Conservation (phyloP, 2,113 vertebrate species). For the human region GRCh38 chr9:10515001-10515500, state of each 20-base stretch:
- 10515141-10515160: not conserved
- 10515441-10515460: not conserved
- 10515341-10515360: not conserved
- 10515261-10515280: not conserved
- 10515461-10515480: not conserved
- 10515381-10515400: not conserved
- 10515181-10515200: not conserved
- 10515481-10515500: not conserved
- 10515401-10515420: not conserved
- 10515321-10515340: not conserved
- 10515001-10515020: not conserved
- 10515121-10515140: not conserved
- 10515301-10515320: not conserved
- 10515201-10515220: not conserved
- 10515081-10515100: not conserved
- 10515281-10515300: not conserved
- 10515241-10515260: not conserved
- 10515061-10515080: not conserved
- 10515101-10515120: not conserved
- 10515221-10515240: not conserved
- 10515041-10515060: not conserved
- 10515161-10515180: not conserved
- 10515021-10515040: not conserved
- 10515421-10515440: not conserved
- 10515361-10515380: not conserved